Conservation (phyloP, 2,797 vertebrate species). For the Typhlichthys subterraneus region DNA sequence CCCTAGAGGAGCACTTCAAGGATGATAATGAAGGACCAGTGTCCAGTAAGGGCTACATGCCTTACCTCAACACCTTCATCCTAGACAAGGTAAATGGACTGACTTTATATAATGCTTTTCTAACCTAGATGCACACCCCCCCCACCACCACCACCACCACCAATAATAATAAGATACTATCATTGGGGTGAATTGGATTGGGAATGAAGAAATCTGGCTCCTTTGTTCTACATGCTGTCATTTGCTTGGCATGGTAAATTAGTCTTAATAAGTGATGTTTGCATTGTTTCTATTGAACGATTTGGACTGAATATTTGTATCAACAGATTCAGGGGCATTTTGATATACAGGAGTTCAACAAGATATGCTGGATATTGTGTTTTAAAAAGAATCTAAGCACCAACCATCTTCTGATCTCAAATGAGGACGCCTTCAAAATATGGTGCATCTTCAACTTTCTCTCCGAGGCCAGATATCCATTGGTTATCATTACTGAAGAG, state of each 20-base stretch:
- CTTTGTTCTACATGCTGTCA: neutral
- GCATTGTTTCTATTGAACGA: too few relatives aligned
- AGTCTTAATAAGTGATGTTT: too few relatives aligned
- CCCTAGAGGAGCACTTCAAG: slow-evolving; percentile 93
- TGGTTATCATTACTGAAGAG: slow-evolving; percentile 91
- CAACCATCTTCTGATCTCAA: slow-evolving; percentile 80
- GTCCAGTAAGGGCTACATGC: slow-evolving; percentile 98
- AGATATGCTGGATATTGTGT: slow-evolving; percentile 96
- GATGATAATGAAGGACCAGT: slow-evolving; percentile 92
- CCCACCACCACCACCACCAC: too few relatives aligned
- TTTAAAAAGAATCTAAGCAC: slow-evolving; percentile 87
- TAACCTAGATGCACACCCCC: too few relatives aligned
- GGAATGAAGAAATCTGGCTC: too few relatives aligned
- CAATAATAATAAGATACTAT: too few relatives aligned
- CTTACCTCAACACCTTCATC: slow-evolving; percentile 94
- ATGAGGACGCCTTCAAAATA: slow-evolving; percentile 91
- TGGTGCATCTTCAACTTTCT: slow-evolving; percentile 99
- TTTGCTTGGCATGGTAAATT: neutral
- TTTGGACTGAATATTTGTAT: slow-evolving; percentile 4
- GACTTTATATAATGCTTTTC: too few relatives aligned
- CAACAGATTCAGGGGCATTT: slow-evolving; percentile 89
- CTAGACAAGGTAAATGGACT: slow-evolving; percentile 87
- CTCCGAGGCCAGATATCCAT: slow-evolving; percentile 92
- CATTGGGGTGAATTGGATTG: too few relatives aligned
- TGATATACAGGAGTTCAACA: slow-evolving; percentile 89